phyloP scores from a whole-genome alignment of 2,797 vertebrate genomes.

The Discoglossus pictus region DNA sequence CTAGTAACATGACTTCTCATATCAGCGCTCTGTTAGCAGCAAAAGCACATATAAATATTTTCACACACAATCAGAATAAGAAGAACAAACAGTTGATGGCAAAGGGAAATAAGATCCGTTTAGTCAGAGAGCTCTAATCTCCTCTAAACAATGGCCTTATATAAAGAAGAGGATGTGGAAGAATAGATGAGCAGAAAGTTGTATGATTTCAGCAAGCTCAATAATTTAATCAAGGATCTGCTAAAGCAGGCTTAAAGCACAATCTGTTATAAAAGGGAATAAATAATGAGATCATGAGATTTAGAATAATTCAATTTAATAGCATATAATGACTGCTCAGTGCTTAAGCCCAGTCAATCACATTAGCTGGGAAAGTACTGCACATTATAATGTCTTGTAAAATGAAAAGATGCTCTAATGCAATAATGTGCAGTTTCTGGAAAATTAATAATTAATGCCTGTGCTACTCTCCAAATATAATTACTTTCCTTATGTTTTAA shows the following conservation, averaged over 20 bases:
- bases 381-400: constrained; percentile 19
- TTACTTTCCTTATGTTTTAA: no score
- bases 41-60: constrained; percentile 2
- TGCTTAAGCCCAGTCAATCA: constrained; percentile 25
- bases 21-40: no score
- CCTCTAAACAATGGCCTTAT: constrained; percentile 5
- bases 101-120: background rate
- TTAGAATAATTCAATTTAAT: constrained; percentile 39
- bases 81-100: constrained; percentile 16
- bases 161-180: constrained; percentile 11
- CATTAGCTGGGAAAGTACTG: constrained; percentile 17
- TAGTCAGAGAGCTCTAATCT: constrained; percentile 40
- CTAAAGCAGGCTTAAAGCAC: constrained; percentile 35
- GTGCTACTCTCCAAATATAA: no score
- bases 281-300: constrained; percentile 40
- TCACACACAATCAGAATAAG: constrained; percentile 3
- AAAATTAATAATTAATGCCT: constrained; percentile 9
- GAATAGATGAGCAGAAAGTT: constrained; percentile 20
- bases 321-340: constrained; percentile 35
- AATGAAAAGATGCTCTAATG: constrained; percentile 11
- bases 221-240: constrained; percentile 41
- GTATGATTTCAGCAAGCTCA: constrained; percentile 15
- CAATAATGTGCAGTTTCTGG: background rate
- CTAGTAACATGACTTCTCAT: no score
- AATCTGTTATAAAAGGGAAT: constrained; percentile 43